Evolutionary conservation across 2,797 vertebrate genomes (phyloP).

Genomic region (Pseudochaenichthys georgianus): DNA sequence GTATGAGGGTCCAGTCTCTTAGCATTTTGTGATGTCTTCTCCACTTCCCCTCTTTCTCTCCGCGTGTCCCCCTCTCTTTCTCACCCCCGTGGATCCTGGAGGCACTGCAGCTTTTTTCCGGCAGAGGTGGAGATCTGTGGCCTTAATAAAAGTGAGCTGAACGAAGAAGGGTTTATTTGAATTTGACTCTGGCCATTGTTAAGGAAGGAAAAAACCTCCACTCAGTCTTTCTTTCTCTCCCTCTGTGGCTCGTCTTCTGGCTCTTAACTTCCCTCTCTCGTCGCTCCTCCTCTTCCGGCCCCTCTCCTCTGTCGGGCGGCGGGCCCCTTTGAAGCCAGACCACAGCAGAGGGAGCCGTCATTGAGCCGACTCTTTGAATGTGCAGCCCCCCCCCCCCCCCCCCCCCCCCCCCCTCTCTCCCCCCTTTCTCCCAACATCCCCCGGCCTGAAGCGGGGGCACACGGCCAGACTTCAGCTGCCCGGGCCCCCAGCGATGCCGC

Average conservation of each 20-base stretch:
- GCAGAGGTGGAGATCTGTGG: conserved; percentile 39
- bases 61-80: background rate
- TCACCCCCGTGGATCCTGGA: conserved; percentile 28
- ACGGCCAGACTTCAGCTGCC: conserved; percentile 87
- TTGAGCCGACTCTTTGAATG: conserved; percentile 90
- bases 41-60: conserved; percentile 59
- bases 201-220: conserved; percentile 65
- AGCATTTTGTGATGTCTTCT: conserved; percentile 76
- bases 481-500: conserved; percentile 86
- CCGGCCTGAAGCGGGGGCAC: conserved; percentile 81
- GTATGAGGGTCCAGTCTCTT: conserved; percentile 75
- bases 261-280: conserved; percentile 25
- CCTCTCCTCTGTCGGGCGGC: conserved; percentile 68
- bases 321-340: conserved; percentile 92
- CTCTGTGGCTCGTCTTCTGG: conserved; percentile 48
- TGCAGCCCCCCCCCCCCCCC: too few relatives aligned
- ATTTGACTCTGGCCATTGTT: conserved; percentile 71
- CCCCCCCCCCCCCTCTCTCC: background rate
- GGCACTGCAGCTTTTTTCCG: conserved; percentile 33
- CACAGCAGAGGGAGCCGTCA: conserved; percentile 89
- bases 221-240: background rate
- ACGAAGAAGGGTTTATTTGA: conserved; percentile 41
- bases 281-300: conserved; percentile 43
- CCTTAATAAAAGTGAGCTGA: conserved; percentile 52
- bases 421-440: conserved; percentile 21